A percentile compares a stretch with the other conserved stretches of the same genome.
phyloP scores from a whole-genome alignment of 2,113 vertebrate species.

The Silurus meridionalis region DNA sequence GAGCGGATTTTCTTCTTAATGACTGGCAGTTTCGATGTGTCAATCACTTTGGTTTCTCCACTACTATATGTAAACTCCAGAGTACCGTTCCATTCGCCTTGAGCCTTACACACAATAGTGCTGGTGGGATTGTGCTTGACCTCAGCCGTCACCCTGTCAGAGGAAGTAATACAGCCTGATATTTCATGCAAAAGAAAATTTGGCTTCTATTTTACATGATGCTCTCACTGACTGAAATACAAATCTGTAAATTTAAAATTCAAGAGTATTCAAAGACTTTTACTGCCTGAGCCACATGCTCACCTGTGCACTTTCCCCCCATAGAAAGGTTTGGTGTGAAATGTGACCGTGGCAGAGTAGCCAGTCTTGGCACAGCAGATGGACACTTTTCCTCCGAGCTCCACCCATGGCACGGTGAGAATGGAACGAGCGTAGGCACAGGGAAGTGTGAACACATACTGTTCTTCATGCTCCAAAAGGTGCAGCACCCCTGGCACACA shows the following conservation, averaged over 20 bases:
- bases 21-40: constrained; percentile 79
- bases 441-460: constrained; percentile 77
- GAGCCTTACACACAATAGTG: constrained; percentile 85
- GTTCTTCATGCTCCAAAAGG: constrained; percentile 68
- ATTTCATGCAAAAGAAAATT: background rate
- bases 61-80: constrained; percentile 89
- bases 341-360: constrained; percentile 82
- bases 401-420: constrained; percentile 91
- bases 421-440: constrained; percentile 92
- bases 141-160: constrained; percentile 84
- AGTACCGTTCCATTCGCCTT: constrained; percentile 88
- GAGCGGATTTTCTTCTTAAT: constrained; percentile 84
- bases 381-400: constrained; percentile 88
- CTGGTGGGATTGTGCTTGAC: constrained; percentile 86
- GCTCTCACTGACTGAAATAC: background rate
- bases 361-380: constrained; percentile 85
- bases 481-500: constrained; percentile 64
- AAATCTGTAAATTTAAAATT: background rate
- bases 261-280: background rate
- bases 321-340: constrained; percentile 93
- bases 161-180: background rate
- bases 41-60: constrained; percentile 86
- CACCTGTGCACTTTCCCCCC: constrained; percentile 94
- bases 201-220: background rate
- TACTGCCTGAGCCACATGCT: background rate